Evolutionary conservation across 2,113 vertebrate genomes (phyloP).

Genomic region (Castor canadensis): DNA sequence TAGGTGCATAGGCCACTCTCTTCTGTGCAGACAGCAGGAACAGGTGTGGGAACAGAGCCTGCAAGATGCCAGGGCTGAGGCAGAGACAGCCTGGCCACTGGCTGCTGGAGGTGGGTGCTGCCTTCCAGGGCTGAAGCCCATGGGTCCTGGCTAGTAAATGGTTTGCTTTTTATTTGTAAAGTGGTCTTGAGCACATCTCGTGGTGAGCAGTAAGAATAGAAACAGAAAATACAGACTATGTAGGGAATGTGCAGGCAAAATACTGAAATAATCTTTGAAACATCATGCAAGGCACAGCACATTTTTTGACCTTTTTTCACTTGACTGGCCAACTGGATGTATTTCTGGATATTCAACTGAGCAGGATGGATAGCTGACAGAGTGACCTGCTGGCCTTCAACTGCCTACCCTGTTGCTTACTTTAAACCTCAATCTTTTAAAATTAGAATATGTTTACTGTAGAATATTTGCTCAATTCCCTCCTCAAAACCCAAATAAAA

Average conservation of each 20-base stretch:
- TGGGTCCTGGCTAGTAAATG: neutral
- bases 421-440: neutral
- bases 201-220: neutral
- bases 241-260: neutral
- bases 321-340: neutral
- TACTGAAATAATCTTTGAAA: neutral
- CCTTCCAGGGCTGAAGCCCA: neutral
- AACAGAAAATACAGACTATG: neutral
- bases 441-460: neutral
- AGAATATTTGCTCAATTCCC: neutral
- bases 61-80: no score
- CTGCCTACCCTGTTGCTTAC: neutral
- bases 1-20: no score
- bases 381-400: neutral
- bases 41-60: no score
- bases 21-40: no score
- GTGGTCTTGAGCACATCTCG: neutral
- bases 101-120: no score
- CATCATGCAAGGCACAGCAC: no score
- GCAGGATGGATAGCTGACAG: neutral
- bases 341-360: neutral
- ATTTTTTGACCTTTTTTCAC: neutral
- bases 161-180: neutral
- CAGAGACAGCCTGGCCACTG: fast-evolving
- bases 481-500: neutral